A percentile compares a stretch with the other conserved stretches of the same genome.
Evolutionary conservation across 1,140 invertebrate species (phyloP).

Genomic region (Cotesia typhae): DNA sequence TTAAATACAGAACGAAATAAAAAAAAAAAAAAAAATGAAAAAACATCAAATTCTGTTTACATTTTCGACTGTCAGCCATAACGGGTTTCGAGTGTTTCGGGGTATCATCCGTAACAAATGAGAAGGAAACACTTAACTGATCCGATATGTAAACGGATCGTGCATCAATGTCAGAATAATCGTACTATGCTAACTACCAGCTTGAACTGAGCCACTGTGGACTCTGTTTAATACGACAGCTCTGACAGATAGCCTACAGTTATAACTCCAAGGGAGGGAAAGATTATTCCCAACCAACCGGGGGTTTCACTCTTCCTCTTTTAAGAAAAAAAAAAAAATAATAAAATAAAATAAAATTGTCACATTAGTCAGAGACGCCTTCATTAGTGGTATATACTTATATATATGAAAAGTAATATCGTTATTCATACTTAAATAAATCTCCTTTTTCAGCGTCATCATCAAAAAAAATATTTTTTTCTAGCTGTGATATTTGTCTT

Average conservation of each 20-base stretch:
- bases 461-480: slow-evolving; percentile 4
- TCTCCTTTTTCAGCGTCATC: slow-evolving; percentile 7
- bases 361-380: slow-evolving; percentile 25
- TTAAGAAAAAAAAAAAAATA: no score
- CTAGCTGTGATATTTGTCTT: background rate
- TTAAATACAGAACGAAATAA: no score
- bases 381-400: slow-evolving; percentile 21
- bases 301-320: no score
- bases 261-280: background rate
- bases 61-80: background rate
- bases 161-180: slow-evolving; percentile 28
- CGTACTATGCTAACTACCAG: slow-evolving; percentile 29
- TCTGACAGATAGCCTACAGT: slow-evolving; percentile 22
- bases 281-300: background rate
- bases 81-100: background rate
- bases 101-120: slow-evolving; percentile 2
- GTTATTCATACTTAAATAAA: slow-evolving; percentile 5
- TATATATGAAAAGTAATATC: background rate
- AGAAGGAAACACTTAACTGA: slow-evolving; percentile 14
- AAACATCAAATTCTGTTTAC: background rate
- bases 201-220: slow-evolving; percentile 23
- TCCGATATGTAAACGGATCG: slow-evolving; percentile 28
- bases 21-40: background rate
- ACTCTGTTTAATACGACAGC: slow-evolving; percentile 29
- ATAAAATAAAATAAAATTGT: slow-evolving; percentile 7